Evolutionary conservation across 2,113 vertebrate genomes (phyloP), one percentile per base, ranked within the genome.

Genomic region (Neopipo cinnamomea): DNA sequence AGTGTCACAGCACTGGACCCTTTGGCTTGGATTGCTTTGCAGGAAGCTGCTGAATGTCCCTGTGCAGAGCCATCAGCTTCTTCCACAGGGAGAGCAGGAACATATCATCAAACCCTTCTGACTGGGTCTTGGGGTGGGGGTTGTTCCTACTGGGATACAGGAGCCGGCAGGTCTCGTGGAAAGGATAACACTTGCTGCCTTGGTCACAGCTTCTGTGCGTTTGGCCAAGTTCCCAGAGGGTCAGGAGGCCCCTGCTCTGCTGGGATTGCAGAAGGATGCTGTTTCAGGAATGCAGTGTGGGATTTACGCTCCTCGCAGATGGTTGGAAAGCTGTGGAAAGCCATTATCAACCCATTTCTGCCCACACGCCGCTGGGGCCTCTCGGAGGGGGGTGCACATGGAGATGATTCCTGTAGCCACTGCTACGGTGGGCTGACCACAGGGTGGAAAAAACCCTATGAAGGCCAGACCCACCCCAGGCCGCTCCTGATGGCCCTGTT

Each of bases 401-500:
- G 61, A 25, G 33, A 9, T 52, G 17, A 9, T 65, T 92, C 28
- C 21, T 44, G 17, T 9, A 65, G 77, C 56, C 14, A 6, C 22
- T 41, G 76, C 20, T 80, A 7, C 2, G 16, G 39, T 2, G 3
- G 37, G 20, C 49, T 55, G 74, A 46, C 24, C 17, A 7, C 0
- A 0, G n/a, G 30, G 21, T 11, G 27, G 18, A n/a, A 9, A 52
- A 80, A 70, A 18, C 42, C 49, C 58, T 22, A 31, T 6, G 68
- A 44, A 59, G 44, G 70, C 10, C n/a, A 23, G 14, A 44, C 7
- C n/a, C 35, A 23, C 27, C 20, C 12, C 2, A 21, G 28, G 12
- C 16, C 10, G 27, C 2, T 22, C n/a, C 22, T 30, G 35, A 4
- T 49, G 8, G 35, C 9, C 9, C 5, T 2, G 1, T 8, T 18